Evolutionary conservation across 2,888 invertebrate species (phyloP).

Genomic region (Ariolimax columbianus): DNA sequence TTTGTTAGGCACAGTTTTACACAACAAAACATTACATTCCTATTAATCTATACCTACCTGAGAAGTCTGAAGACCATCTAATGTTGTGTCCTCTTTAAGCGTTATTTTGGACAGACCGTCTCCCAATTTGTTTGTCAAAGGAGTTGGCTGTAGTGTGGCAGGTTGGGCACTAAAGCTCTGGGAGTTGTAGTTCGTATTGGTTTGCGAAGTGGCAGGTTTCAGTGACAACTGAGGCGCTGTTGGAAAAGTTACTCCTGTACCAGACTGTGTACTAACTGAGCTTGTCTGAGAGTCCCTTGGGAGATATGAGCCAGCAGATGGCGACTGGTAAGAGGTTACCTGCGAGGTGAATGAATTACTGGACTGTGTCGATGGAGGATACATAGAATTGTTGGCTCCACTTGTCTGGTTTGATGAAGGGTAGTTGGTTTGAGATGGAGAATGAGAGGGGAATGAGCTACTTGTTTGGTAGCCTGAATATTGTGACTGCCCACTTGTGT

Average conservation of each 20-base stretch:
- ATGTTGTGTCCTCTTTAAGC: conserved; percentile 67
- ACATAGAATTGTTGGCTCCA: conserved; percentile 56
- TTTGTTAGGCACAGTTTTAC: no score
- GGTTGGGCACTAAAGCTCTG: conserved; percentile 54
- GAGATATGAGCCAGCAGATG: conserved; percentile 50
- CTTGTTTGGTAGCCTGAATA: conserved; percentile 61
- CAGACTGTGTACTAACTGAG: conserved; percentile 49
- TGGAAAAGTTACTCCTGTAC: conserved; percentile 39
- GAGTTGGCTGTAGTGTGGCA: conserved; percentile 63
- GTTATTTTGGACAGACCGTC: conserved; percentile 75
- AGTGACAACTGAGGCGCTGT: conserved; percentile 39
- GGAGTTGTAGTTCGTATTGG: conserved; percentile 66
- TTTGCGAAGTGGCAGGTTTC: conserved; percentile 61
- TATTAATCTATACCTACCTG: conserved; percentile 54
- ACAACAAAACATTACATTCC: background rate
- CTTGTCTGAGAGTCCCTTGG: conserved; percentile 48
- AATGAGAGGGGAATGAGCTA: conserved; percentile 57
- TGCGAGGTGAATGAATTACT: conserved; percentile 55
- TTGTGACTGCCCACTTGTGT: conserved; percentile 55
- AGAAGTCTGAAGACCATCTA: conserved; percentile 61
- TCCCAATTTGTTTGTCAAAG: conserved; percentile 70
- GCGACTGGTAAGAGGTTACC: conserved; percentile 69
- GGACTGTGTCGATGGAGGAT: conserved; percentile 59
- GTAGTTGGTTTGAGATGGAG: conserved; percentile 58
- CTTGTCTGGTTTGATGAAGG: conserved; percentile 49